Percentiles rank a stretch among this genome's conserved stretches.
Evolutionary conservation across 2,113 vertebrate genomes (phyloP).

Genomic region (Phasianus colchicus): DNA sequence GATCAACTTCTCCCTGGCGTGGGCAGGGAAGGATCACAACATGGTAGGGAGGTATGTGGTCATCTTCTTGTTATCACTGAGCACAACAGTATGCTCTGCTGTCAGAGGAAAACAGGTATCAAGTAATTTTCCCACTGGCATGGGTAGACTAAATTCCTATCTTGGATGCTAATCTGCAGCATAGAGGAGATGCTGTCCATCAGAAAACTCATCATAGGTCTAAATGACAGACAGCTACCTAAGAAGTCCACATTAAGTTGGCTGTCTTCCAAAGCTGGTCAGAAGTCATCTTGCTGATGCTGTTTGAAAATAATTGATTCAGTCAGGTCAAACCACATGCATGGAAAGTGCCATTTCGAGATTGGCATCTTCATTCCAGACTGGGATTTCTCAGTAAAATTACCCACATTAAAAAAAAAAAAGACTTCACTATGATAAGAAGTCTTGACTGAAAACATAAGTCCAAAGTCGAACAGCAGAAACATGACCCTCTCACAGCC

Average conservation of each 20-base stretch:
- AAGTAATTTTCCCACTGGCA: not conserved
- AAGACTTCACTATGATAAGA: not conserved
- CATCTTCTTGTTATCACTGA: not conserved
- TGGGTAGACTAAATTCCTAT: not conserved
- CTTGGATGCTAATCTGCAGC: not conserved
- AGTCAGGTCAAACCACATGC: not conserved
- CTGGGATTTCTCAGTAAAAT: not conserved
- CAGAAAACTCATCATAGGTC: not conserved
- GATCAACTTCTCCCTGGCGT: not conserved
- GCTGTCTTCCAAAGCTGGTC: not conserved
- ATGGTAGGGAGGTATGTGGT: not conserved
- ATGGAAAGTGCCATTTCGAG: not conserved
- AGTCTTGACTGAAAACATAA: not conserved
- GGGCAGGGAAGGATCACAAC: not conserved
- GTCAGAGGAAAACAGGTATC: not conserved
- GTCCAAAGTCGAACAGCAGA: not conserved
- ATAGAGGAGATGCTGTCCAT: not conserved
- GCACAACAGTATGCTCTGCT: not conserved
- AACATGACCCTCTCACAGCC: not conserved
- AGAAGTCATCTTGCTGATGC: not conserved
- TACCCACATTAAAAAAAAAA: not conserved
- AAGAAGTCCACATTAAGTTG: accelerated
- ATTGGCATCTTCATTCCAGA: not conserved
- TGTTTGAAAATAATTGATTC: not conserved
- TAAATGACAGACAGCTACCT: not conserved